Base-by-base conservation (phyloP, 1,140 invertebrate genomes). In the Medauroidea extradentata region DNA sequence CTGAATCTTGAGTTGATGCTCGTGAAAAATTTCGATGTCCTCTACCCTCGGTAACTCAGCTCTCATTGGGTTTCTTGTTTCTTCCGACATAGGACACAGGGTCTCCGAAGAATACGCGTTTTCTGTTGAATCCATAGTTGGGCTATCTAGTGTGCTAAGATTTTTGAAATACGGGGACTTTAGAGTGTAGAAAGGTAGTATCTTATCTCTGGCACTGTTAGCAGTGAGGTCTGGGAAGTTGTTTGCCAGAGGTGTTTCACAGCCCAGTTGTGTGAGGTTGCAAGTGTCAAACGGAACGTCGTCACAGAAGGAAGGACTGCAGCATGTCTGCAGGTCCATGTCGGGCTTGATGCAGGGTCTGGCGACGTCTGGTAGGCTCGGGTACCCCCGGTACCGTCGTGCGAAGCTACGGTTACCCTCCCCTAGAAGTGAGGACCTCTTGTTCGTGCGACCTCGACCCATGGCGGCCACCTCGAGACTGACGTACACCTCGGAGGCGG, bases 11-110 rank as follows among this genome's bases (percentile, higher is more conserved):
- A 66, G 43, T 16, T 61, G 62, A n/a, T 57, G 57, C 46, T 66
- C 65, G 43, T 66, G 65, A 42, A 66, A 66, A 38, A 66, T 66
- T 51, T 66, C 65, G 16, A 66, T 66, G 38, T 66, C 65, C 51
- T 66, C 65, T 3, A 66, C 55, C 38, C 62, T 41, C 2, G 60
- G 62, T 1, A 62, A 39, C 19, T 56, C 55, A n/a, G 1, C 38
- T n/a, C n/a, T n/a, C n/a, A n/a, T n/a, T n/a, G n/a, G n/a, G n/a
- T n/a, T n/a, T n/a, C n/a, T n/a, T n/a, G n/a, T 9, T 27, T 14
- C 43, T 56, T 9, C 27, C 24, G 8, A 19, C 19, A 9, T 8
- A 27, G 1, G 7, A n/a, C 21, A 50, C 21, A 18, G 19, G 0
- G 1, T 23, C 3, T 9, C 0, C 3, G 23, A 23, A 24, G 11